Conservation (phyloP, 2,113 vertebrate genomes). For the Archocentrus centrarchus region DNA sequence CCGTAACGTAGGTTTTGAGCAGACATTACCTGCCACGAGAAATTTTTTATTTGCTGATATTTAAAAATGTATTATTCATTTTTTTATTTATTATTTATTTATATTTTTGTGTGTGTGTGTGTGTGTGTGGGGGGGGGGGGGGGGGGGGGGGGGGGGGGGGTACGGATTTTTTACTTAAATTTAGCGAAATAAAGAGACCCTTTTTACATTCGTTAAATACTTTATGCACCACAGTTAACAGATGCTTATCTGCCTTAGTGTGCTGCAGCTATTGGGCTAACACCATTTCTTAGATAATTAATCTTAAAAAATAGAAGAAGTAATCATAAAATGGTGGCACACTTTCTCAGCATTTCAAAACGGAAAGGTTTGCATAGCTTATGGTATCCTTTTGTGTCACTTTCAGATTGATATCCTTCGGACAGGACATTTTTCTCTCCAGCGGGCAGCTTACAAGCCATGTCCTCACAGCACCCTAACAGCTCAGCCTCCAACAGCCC, state of each 20-base stretch:
- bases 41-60: neutral
- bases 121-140: too few relatives aligned
- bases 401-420: slow-evolving; percentile 63
- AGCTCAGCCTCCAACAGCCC: slow-evolving; percentile 86
- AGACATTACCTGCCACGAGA: neutral
- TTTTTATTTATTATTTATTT: too few relatives aligned
- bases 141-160: too few relatives aligned
- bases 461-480: slow-evolving; percentile 82
- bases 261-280: too few relatives aligned
- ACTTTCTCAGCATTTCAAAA: neutral
- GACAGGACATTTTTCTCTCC: slow-evolving; percentile 54
- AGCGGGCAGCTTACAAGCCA: slow-evolving; percentile 69
- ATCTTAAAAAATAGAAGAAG: neutral
- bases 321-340: neutral
- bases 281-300: too few relatives aligned
- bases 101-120: neutral
- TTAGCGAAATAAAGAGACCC: neutral
- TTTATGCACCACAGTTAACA: neutral
- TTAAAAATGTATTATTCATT: too few relatives aligned
- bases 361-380: neutral
- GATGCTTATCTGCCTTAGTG: neutral
- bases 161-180: neutral
- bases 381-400: slow-evolving; percentile 3
- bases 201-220: neutral
- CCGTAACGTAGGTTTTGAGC: neutral